Conservation (phyloP, 2,888 invertebrate genomes). For the Odontomyia ornata region DNA sequence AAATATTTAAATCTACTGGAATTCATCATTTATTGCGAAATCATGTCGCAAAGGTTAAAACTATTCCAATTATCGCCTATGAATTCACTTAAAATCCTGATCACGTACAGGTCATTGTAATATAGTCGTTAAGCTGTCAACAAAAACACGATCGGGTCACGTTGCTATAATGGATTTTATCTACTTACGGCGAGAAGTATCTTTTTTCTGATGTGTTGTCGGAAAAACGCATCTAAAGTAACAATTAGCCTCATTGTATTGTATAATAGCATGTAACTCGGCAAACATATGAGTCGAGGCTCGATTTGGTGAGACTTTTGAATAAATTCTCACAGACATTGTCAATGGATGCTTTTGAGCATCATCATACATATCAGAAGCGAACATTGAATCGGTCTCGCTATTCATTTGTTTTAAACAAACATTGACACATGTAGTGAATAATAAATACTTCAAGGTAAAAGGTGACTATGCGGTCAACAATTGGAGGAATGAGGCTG, state of each 20-base stretch:
- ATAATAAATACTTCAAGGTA: constrained; percentile 22
- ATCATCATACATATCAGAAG: too few relatives aligned
- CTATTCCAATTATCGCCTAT: too few relatives aligned
- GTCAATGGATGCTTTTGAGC: too few relatives aligned
- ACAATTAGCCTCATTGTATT: constrained; percentile 36
- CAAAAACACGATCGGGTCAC: neutral
- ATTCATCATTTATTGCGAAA: too few relatives aligned
- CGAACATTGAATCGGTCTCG: too few relatives aligned
- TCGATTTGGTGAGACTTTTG: neutral
- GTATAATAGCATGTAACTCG: neutral
- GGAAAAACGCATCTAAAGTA: constrained; percentile 6
- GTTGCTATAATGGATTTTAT: neutral
- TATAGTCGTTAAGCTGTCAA: too few relatives aligned
- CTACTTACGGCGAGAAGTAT: neutral
- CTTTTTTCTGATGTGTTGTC: constrained; percentile 3
- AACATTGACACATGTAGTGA: constrained; percentile 4
- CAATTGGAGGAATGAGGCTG: neutral
- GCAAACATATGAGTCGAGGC: neutral
- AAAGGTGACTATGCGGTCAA: constrained; percentile 16
- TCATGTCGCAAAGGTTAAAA: too few relatives aligned
- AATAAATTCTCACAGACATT: neutral
- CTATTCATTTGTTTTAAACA: too few relatives aligned
- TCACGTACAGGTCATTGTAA: too few relatives aligned
- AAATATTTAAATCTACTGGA: too few relatives aligned
- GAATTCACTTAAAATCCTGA: too few relatives aligned